Evolutionary conservation across 2,797 vertebrate genomes (phyloP), one percentile per base, ranked within the genome.

Genomic region (Eleutherodactylus coqui): DNA sequence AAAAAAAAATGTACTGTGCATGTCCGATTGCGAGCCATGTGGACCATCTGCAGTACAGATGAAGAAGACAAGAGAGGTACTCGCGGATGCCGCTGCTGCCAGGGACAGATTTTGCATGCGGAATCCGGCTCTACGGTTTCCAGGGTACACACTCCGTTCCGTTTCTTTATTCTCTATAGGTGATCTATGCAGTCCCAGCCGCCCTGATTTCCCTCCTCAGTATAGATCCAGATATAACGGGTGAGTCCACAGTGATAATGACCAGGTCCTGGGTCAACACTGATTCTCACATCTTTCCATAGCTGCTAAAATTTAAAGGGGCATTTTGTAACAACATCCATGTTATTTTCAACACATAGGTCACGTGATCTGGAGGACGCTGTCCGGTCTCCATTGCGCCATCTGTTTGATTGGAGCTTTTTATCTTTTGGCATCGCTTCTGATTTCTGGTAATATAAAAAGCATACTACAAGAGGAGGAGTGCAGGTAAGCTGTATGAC

Each of bases 381-480:
- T 95, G 17, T 92, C 93, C 70, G 85, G 91, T 11, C 75, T 93
- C 47, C 94, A 95, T 82, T 81, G 83, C 32, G 49, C 72, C 36
- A 75, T 90, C 9, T 95, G 94, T 73, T 0, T 88, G 27, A 1
- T 87, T 69, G 93, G 92, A 60, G 90, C 90, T 3, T 5, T 84
- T 7, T 13, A 79, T 75, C 90, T 95, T 88, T 89, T 89, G 0
- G 86, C 45, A 67, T 85, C 90, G 64, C 89, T 95, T 88, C 67
- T 90, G 83, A 41, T 51, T 32, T 85, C 91, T 0, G 38, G 91
- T 38, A 89, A 73, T 45, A 73, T 89, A n/a, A 88, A 90, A 77
- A 93, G 85, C 76, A 83, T 95, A 83, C 85, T 95, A 24, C 93
- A 95, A 0, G 93, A 95, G 69, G 95, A 95, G 82, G 94, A 95